phyloP scores from a whole-genome alignment of 1,140 invertebrate genomes.

The Nymphalis io region DNA sequence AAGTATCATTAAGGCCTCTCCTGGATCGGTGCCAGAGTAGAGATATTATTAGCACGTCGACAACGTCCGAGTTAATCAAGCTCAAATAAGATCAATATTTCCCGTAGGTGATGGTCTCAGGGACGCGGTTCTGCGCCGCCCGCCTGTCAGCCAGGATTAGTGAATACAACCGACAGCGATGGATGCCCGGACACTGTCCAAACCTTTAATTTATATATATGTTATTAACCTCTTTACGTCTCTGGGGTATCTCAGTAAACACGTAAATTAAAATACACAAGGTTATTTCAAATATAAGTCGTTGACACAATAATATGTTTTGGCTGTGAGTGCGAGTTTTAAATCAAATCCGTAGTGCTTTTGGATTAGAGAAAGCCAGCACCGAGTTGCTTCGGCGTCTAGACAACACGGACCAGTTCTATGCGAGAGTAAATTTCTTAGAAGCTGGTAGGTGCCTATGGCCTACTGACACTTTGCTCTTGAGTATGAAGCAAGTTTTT shows the following conservation, averaged over 20 bases:
- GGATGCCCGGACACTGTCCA: constrained; percentile 24
- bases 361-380: constrained; percentile 42
- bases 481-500: neutral
- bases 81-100: constrained; percentile 80
- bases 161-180: constrained; percentile 45
- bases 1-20: constrained; percentile 77
- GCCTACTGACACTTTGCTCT: constrained; percentile 43
- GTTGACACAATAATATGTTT: constrained; percentile 36
- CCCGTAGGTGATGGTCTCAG: constrained; percentile 68
- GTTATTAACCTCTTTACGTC: constrained; percentile 40
- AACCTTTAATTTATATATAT: constrained; percentile 31
- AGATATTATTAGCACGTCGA: constrained; percentile 76
- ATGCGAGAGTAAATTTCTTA: constrained; percentile 49
- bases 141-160: constrained; percentile 39
- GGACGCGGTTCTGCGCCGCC: constrained; percentile 40
- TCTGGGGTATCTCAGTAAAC: constrained; percentile 35
- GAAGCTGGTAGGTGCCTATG: constrained; percentile 36
- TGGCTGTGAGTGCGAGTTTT: constrained; percentile 15
- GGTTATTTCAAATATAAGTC: constrained; percentile 33
- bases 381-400: constrained; percentile 34
- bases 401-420: constrained; percentile 51
- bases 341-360: constrained; percentile 15
- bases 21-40: constrained; percentile 73
- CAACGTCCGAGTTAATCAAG: constrained; percentile 78
- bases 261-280: constrained; percentile 34